A percentile compares a stretch with the other conserved stretches of the same genome.
phyloP scores from a whole-genome alignment of 2,113 vertebrate genomes.

The Saccopteryx bilineata region DNA sequence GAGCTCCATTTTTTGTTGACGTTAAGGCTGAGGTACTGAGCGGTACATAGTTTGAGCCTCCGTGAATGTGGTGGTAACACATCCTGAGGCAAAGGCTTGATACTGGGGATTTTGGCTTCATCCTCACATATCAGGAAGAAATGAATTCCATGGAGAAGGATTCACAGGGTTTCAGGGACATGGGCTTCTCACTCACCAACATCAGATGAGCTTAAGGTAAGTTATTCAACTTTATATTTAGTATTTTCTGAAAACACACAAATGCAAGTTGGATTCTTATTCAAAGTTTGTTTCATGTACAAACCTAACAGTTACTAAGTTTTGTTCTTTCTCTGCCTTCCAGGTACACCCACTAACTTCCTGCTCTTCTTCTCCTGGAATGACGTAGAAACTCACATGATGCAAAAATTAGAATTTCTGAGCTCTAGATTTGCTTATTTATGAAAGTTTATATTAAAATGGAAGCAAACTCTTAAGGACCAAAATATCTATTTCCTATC shows the following conservation, averaged over 20 bases:
- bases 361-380: not conserved
- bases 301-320: not conserved
- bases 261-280: not conserved
- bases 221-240: not conserved
- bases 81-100: not conserved
- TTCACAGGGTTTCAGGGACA: not conserved
- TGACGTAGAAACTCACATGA: not conserved
- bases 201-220: not conserved
- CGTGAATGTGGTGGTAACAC: no score
- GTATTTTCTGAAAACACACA: not conserved
- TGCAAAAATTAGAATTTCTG: not conserved
- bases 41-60: not conserved
- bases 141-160: not conserved
- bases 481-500: not conserved
- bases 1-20: not conserved
- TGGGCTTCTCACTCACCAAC: not conserved
- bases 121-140: not conserved
- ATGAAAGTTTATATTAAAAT: not conserved
- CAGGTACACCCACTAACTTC: not conserved
- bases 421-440: not conserved
- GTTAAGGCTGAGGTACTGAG: not conserved
- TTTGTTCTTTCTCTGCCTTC: not conserved
- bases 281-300: slow-evolving; percentile 5
- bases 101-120: not conserved
- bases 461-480: not conserved